Percentiles rank a stretch among this genome's conserved stretches.
These are phyloP conservation scores for Heliconius ismenius DNA, from an alignment of 2,888 invertebrate genomes.

Conservation along the genomic window DNA sequence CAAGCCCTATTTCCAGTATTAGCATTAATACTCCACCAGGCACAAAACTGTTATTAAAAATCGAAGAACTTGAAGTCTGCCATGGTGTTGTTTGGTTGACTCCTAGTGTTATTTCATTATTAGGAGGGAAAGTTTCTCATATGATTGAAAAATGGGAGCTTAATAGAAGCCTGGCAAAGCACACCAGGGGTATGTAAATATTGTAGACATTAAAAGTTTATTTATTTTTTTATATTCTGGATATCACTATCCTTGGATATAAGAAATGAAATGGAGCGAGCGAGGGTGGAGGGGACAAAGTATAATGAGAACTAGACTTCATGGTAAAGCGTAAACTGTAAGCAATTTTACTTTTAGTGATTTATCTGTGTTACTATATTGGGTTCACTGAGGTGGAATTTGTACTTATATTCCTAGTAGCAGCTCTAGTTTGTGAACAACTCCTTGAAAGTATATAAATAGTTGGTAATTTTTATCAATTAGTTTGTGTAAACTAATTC, in stretches of 20 bases:
- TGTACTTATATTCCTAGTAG: too few relatives aligned
- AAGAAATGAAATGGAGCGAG: too few relatives aligned
- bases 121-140: conserved; percentile 92
- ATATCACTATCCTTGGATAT: background rate
- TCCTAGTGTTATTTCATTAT: conserved; percentile 84
- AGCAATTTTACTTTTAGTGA: too few relatives aligned
- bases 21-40: conserved; percentile 94
- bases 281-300: too few relatives aligned
- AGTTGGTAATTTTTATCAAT: too few relatives aligned
- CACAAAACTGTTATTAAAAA: conserved; percentile 85
- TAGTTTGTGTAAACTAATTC: too few relatives aligned
- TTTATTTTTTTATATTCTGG: background rate
- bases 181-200: conserved; percentile 74
- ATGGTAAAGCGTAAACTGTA: too few relatives aligned
- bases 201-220: background rate
- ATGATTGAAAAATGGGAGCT: conserved; percentile 95
- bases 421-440: too few relatives aligned
- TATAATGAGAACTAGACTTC: too few relatives aligned
- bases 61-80: conserved; percentile 79
- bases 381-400: too few relatives aligned
- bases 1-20: conserved; percentile 85
- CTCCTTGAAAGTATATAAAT: too few relatives aligned
- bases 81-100: conserved; percentile 89
- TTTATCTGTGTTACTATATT: too few relatives aligned
- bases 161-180: conserved; percentile 84